Evolutionary conservation across 2,113 vertebrate species (phyloP).

Genomic region (Lycaon pictus): DNA sequence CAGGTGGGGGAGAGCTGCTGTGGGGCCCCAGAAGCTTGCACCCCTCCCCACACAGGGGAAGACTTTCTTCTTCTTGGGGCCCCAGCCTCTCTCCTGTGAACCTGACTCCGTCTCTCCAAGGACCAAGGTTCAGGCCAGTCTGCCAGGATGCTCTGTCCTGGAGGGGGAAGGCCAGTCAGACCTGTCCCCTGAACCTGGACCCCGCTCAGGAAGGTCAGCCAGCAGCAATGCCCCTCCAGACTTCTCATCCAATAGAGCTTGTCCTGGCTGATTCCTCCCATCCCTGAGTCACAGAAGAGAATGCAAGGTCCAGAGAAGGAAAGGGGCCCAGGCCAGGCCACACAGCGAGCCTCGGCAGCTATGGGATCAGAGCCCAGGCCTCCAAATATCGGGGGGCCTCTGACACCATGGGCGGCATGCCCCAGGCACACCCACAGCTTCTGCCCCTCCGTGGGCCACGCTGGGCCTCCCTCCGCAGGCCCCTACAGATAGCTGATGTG

Average conservation of each 20-base stretch:
- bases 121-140: neutral
- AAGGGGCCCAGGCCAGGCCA: neutral
- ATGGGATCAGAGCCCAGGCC: neutral
- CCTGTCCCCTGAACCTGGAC: neutral
- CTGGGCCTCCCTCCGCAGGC: neutral
- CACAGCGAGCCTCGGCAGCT: neutral
- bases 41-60: too few species aligned
- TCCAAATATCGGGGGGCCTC: accelerated
- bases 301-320: neutral
- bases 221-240: accelerated
- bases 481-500: slow-evolving; percentile 91
- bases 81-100: neutral
- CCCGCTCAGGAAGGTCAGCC: neutral
- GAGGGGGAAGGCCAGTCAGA: too few species aligned
- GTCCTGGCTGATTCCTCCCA: neutral
- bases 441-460: neutral
- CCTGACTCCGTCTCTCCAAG: neutral
- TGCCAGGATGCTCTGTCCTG: neutral
- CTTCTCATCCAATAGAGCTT: neutral
- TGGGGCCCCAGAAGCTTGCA: neutral
- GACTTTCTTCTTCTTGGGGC: neutral
- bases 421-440: neutral
- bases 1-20: accelerated
- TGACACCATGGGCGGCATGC: neutral
- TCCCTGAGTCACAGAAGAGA: slow-evolving; percentile 40